Conservation (phyloP, 2,113 vertebrate genomes). For the Octodon degus region DNA sequence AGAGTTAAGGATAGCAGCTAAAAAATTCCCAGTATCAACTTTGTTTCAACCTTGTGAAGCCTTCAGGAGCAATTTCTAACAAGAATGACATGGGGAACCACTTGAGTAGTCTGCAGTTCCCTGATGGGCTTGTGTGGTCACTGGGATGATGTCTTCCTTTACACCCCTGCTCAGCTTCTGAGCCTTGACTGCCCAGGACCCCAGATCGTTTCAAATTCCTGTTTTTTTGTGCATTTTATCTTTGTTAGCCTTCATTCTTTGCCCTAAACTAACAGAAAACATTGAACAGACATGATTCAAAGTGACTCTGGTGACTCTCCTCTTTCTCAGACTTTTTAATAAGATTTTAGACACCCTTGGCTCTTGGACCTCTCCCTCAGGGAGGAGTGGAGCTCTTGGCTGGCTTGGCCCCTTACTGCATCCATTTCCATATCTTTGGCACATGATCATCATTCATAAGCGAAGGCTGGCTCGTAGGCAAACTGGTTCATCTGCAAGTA, state of each 20-base stretch:
- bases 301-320: not conserved
- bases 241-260: not conserved
- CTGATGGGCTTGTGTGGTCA: not conserved
- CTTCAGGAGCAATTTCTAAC: not conserved
- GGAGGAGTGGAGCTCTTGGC: not conserved
- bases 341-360: not conserved
- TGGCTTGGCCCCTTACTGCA: not conserved
- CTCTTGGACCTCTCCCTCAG: not conserved
- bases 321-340: not conserved
- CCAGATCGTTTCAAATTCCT: not conserved
- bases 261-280: not conserved
- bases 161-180: not conserved
- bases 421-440: not conserved
- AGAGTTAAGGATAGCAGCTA: not conserved
- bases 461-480: not conserved
- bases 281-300: not conserved
- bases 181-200: not conserved
- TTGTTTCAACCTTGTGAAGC: not conserved
- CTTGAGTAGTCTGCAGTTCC: not conserved
- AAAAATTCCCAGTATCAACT: not conserved
- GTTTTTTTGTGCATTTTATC: not conserved
- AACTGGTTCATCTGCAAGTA: not conserved
- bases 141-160: not conserved
- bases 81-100: not conserved
- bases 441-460: not conserved